Evolutionary conservation across 2,113 vertebrate species (phyloP), one percentile per base, ranked within the genome.

Genomic region (crab-eating macaque (Macaca fascicularis)): DNA sequence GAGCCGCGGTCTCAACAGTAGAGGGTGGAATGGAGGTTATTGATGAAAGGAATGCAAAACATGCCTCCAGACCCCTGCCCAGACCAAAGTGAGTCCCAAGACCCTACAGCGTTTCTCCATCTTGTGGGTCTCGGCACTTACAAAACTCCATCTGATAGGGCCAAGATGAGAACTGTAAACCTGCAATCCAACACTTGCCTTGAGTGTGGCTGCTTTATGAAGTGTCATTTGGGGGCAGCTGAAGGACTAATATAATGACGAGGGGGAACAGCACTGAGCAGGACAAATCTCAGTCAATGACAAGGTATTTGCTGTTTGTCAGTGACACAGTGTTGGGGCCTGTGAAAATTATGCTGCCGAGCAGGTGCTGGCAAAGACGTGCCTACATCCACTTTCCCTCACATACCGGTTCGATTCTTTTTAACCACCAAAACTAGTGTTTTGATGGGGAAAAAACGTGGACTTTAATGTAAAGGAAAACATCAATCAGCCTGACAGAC

Each of bases 251-350:
- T 1, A 55, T 20, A 40, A 76, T 25, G 69, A 83, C 27, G 59
- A 45, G 30, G 59, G 83, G 84, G 78, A 48, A 48, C 0, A 12
- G 19, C 13, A 30, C 30, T 7, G 52, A n/a, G 32, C 79, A 72
- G 59, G 74, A 69, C 38, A 57, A 76, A 70, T 43, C 93, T 93
- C 57, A 67, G 89, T 59, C 86, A 93, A 94, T 64, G 93, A 93
- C 27, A 86, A 86, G 30, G 40, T 85, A 40, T 55, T 59, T 89
- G 38, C 1, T 90, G 25, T 74, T 92, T 55, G 32, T 84, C 55
- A 20, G 48, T 14, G n/a, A 55, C 78, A 23, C 16, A 74, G 35
- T n/a, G 59, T 69, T 6, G n/a, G 32, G 89, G 32, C 76, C 59
- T 27, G 74, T 74, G 85, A 86, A 82, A 80, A 92, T 76, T 32